These are phyloP conservation scores for Habropoda laboriosa DNA, from an alignment of 1,140 invertebrate species.

Conservation along the genomic window DNA sequence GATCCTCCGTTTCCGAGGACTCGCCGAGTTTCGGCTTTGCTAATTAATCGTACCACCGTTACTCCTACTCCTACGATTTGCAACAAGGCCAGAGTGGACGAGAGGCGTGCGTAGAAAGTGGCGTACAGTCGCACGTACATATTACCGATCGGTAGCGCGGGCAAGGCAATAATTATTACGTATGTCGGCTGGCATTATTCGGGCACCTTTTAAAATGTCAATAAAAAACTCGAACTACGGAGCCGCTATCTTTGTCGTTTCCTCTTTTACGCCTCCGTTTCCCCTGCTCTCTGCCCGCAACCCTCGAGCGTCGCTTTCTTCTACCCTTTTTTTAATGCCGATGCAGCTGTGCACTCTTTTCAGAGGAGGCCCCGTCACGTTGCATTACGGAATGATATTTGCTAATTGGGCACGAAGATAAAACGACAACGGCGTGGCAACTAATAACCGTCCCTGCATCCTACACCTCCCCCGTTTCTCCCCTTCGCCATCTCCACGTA, in stretches of 20 bases:
- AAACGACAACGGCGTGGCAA: slow-evolving; percentile 74
- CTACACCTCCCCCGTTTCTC: slow-evolving; percentile 21
- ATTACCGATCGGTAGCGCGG: slow-evolving; percentile 55
- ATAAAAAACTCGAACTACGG: slow-evolving; percentile 60
- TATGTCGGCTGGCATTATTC: slow-evolving; percentile 60
- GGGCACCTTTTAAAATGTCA: slow-evolving; percentile 48
- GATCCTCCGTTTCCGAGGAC: not conserved
- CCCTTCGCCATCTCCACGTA: slow-evolving; percentile 32
- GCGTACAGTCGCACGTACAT: not conserved
- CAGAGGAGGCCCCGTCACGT: slow-evolving; percentile 74
- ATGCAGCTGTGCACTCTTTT: slow-evolving; percentile 67
- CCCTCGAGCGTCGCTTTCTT: slow-evolving; percentile 46
- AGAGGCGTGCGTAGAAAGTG: not conserved
- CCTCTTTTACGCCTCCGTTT: slow-evolving; percentile 40
- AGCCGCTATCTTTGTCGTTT: slow-evolving; percentile 58
- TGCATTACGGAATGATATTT: slow-evolving; percentile 80
- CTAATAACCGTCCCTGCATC: slow-evolving; percentile 76
- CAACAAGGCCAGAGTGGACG: slow-evolving; percentile 10
- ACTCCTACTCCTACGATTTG: slow-evolving; percentile 62
- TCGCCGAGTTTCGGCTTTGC: slow-evolving; percentile 17
- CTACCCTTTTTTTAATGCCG: slow-evolving; percentile 47
- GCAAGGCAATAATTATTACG: slow-evolving; percentile 67
- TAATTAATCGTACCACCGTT: slow-evolving; percentile 65
- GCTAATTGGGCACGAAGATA: slow-evolving; percentile 81
- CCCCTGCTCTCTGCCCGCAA: slow-evolving; percentile 32